phyloP scores from a whole-genome alignment of 92 coral and sea anemone species.

The Montipora capitata region DNA sequence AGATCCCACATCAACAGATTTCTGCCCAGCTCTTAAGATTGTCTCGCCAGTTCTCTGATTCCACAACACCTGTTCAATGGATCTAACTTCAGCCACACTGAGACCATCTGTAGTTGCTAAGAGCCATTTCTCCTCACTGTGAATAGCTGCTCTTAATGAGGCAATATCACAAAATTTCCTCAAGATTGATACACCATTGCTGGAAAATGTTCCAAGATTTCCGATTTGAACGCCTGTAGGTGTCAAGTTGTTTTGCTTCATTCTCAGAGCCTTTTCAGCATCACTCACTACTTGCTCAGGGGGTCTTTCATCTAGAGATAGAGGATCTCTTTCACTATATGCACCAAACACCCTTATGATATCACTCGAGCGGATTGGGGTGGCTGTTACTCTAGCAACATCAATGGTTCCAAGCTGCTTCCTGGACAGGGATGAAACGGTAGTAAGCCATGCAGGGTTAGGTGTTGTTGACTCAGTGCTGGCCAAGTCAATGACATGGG shows the following conservation, averaged over 20 bases:
- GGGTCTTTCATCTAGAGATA: conserved; percentile 13
- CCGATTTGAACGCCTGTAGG: conserved; percentile 15
- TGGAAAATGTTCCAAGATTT: conserved; percentile 48
- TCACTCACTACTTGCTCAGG: background rate
- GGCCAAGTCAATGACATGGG: too few relatives aligned
- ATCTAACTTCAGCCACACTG: background rate
- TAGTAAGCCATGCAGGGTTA: too few relatives aligned
- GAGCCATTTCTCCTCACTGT: conserved; percentile 46
- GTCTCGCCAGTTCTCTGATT: conserved; percentile 9
- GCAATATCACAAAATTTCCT: conserved; percentile 45
- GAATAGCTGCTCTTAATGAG: background rate
- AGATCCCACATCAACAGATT: conserved; percentile 48
- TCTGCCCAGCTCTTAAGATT: too few relatives aligned
- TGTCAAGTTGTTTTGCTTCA: background rate
- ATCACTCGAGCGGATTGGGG: too few relatives aligned
- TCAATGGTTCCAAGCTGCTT: background rate
- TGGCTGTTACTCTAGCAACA: too few relatives aligned
- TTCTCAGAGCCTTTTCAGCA: conserved; percentile 16
- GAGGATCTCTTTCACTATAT: background rate
- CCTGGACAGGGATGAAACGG: too few relatives aligned
- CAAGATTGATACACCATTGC: conserved; percentile 30
- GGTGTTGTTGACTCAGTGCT: background rate
- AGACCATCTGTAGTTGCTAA: conserved; percentile 11
- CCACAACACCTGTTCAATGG: conserved; percentile 49
- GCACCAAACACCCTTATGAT: too few relatives aligned